phyloP scores from a whole-genome alignment of 1,140 invertebrate species.

The Bombus vancouverensis region DNA sequence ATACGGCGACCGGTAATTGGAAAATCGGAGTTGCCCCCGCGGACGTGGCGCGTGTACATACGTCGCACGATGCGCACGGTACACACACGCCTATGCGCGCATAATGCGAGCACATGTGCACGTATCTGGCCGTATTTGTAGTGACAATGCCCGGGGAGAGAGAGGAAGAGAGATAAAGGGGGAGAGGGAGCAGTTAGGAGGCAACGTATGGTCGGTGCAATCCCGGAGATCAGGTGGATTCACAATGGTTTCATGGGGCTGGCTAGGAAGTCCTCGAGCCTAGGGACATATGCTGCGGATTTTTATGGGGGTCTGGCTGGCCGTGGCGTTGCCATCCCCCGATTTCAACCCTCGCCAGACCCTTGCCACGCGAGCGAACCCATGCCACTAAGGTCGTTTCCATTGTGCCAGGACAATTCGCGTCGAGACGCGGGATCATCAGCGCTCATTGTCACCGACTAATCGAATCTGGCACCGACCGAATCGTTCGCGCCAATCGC shows the following conservation, averaged over 20 bases:
- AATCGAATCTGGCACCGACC: conserved; percentile 74
- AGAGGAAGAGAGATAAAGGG: background rate
- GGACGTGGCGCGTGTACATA: background rate
- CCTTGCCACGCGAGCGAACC: conserved; percentile 22
- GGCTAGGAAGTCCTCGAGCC: conserved; percentile 34
- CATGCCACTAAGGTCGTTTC: conserved; percentile 41
- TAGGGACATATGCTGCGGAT: conserved; percentile 67
- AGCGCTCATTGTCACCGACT: conserved; percentile 74
- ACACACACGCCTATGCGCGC: background rate
- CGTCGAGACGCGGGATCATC: conserved; percentile 73
- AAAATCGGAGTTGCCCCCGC: conserved; percentile 24
- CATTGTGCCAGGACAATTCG: conserved; percentile 66
- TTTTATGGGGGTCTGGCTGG: conserved; percentile 53
- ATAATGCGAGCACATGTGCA: background rate
- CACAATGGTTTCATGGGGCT: conserved; percentile 53
- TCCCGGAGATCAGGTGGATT: conserved; percentile 67
- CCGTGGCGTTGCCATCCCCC: background rate
- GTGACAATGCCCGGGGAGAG: background rate
- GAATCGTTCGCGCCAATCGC: conserved; percentile 59
- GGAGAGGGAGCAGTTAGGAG: conserved; percentile 3
- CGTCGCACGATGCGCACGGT: background rate
- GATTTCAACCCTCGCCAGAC: background rate
- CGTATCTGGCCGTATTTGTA: conserved; percentile 14
- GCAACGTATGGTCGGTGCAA: conserved; percentile 29
- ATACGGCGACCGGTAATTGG: conserved; percentile 14